Conservation (phyloP, 2,888 invertebrate genomes). For the Acholoe squamosa region DNA sequence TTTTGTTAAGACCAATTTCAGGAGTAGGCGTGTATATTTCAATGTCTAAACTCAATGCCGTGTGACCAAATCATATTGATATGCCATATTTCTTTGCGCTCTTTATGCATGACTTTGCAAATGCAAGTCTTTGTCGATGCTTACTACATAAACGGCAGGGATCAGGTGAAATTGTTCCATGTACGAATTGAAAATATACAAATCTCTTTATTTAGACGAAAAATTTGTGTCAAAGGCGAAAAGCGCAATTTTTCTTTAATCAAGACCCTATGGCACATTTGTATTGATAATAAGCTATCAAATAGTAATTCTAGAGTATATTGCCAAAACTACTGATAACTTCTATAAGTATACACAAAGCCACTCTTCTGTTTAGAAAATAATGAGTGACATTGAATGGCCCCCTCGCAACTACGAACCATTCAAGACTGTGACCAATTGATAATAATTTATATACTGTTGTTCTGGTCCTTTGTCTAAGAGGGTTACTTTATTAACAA, state of each 20-base stretch:
- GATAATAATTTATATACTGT: too few relatives aligned
- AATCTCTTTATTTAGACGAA: neutral
- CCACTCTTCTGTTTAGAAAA: too few relatives aligned
- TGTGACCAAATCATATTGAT: neutral
- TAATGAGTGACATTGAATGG: too few relatives aligned
- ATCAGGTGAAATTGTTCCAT: neutral
- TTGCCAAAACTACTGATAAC: neutral
- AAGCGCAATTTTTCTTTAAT: neutral
- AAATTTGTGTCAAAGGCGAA: neutral
- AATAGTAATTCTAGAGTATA: neutral
- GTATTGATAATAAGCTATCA: neutral
- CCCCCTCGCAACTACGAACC: too few relatives aligned
- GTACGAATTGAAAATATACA: neutral
- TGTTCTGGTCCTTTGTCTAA: too few relatives aligned
- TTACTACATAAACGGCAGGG: neutral
- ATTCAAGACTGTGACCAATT: too few relatives aligned
- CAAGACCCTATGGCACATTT: constrained; percentile 2
- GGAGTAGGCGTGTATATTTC: neutral
- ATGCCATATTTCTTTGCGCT: neutral
- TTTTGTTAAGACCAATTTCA: neutral
- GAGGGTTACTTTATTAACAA: too few relatives aligned
- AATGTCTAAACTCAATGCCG: neutral
- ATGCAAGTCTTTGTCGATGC: neutral
- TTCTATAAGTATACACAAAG: too few relatives aligned
- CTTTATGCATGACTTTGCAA: neutral